Base-by-base conservation (phyloP, 2,888 invertebrate genomes). In the Pimpla rufipes region DNA sequence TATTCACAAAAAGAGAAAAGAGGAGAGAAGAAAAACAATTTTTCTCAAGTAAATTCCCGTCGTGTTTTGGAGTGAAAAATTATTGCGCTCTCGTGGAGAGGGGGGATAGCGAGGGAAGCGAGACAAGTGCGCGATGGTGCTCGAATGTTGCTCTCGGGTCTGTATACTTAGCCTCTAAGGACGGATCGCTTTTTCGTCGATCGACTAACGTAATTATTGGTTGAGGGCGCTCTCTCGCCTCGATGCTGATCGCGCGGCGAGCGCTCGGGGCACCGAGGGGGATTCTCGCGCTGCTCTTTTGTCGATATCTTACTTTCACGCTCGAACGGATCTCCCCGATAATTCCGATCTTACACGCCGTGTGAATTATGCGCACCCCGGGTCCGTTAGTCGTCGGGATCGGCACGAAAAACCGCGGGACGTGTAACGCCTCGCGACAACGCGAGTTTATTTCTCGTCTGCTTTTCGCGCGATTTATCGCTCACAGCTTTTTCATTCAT, bases 311-410 rank as follows among this genome's bases (percentile, higher is more conserved):
- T 81, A 81, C 81, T 81, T 81, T 73, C 81, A 81, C 81, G 77
- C 81, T 81, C 64, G 70, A 66, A 52, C 75, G 59, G 66, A 64
- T 50, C 66, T 71, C 57, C 81, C 57, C 81, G 81, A 77, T 81
- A 73, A 81, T 81, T 81, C 50, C 50, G 70, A 76, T 77, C 77
- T 68, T 81, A 84, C 70, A 73, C 82, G 84, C 86, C 81, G 89
- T 86, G 88, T 88, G 87, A 89, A 89, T 89, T 87, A 86, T 84
- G 76, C 81, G 82, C 84, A 70, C 84, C 84, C 71, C 37, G 75
- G 1, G 4, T 55, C 23, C 23, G 55, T 23, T 55, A 3, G 2
- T 10, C 23, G 55, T 52, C 47, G 18, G 35, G 18, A 68, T 37
- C 29, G 18, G 16, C 16, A 52, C 52, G 21, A 57, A 62, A 74